A percentile compares a stretch with the other conserved stretches of the same genome.
These are phyloP conservation scores for Hydrochoerus hydrochaeris DNA, from an alignment of 2,113 vertebrate species.

Conservation along the genomic window DNA sequence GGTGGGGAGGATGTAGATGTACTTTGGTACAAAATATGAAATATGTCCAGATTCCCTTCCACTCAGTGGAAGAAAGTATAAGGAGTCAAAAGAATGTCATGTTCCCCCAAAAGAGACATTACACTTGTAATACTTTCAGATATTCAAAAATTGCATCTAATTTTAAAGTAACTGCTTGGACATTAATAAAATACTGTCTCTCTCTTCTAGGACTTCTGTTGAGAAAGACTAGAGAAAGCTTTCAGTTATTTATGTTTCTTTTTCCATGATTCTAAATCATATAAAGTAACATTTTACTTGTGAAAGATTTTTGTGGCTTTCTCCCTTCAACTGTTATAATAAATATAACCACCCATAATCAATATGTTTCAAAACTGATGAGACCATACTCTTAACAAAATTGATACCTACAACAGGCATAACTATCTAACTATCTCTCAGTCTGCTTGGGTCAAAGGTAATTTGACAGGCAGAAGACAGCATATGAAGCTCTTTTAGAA, in stretches of 20 bases:
- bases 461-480: not conserved
- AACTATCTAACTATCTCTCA: not conserved
- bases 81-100: not conserved
- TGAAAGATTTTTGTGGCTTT: not conserved
- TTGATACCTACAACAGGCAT: not conserved
- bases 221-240: not conserved
- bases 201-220: constrained; percentile 3
- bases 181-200: not conserved
- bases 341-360: constrained; percentile 36
- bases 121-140: not conserved
- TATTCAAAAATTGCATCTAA: not conserved
- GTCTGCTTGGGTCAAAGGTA: not conserved
- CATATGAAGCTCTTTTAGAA: not conserved
- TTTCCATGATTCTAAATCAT: constrained; percentile 29
- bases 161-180: not conserved
- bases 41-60: not conserved
- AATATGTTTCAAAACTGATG: constrained; percentile 2
- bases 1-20: not conserved
- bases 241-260: not conserved
- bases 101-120: not conserved
- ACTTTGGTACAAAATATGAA: not conserved
- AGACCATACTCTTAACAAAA: not conserved
- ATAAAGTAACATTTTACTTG: constrained; percentile 39
- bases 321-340: constrained; percentile 38
- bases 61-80: not conserved